A percentile compares a stretch with the other conserved stretches of the same genome.
Conservation (phyloP, 2,888 invertebrate genomes). For the Spisula solida region DNA sequence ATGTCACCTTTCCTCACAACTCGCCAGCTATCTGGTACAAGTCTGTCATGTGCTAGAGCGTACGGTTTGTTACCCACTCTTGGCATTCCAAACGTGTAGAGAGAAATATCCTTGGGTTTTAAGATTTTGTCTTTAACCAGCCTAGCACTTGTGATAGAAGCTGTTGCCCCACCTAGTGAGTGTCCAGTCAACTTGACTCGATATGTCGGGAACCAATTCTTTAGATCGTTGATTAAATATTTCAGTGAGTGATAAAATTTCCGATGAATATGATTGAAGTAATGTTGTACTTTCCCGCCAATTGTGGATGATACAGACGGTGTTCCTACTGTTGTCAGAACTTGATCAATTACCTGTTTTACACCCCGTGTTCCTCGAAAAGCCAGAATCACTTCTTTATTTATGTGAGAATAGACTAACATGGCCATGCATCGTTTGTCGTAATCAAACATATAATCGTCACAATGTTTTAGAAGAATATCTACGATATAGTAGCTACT, state of each 20-base stretch:
- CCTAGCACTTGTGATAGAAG: slow-evolving; percentile 59
- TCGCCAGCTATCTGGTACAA: slow-evolving; percentile 65
- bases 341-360: slow-evolving; percentile 61
- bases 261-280: slow-evolving; percentile 58
- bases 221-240: slow-evolving; percentile 28
- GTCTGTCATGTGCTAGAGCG: slow-evolving; percentile 51
- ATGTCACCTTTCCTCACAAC: slow-evolving; percentile 58
- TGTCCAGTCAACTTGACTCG: slow-evolving; percentile 63
- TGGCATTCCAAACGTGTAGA: slow-evolving; percentile 71
- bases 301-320: slow-evolving; percentile 36
- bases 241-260: slow-evolving; percentile 50
- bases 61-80: slow-evolving; percentile 63
- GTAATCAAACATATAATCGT: slow-evolving; percentile 60
- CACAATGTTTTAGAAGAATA: slow-evolving; percentile 45
- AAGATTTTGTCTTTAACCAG: slow-evolving; percentile 58
- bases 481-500: slow-evolving; percentile 44
- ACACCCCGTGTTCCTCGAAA: slow-evolving; percentile 59
- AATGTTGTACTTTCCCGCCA: slow-evolving; percentile 63
- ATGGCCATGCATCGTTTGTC: slow-evolving; percentile 58
- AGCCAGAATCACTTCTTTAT: slow-evolving; percentile 61
- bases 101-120: slow-evolving; percentile 42
- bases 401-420: slow-evolving; percentile 47
- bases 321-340: slow-evolving; percentile 36
- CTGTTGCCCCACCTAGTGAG: slow-evolving; percentile 68
- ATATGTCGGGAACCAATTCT: slow-evolving; percentile 51